Conservation (phyloP, 2,888 invertebrate genomes). For the Theretra japonica region DNA sequence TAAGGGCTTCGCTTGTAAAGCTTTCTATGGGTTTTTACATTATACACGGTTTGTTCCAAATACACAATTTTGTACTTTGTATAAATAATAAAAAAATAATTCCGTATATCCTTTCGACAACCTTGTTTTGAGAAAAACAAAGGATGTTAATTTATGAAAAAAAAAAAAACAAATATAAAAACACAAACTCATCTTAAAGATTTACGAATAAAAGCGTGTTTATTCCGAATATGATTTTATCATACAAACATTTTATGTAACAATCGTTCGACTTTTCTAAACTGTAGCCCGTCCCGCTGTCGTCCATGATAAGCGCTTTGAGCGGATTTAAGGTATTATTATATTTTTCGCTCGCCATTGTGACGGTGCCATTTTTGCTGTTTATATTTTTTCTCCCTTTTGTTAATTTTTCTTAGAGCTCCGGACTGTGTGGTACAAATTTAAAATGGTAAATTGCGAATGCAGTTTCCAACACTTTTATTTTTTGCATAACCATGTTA, state of each 20-base stretch:
- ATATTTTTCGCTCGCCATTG: conserved; percentile 34
- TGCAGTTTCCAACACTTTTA: conserved; percentile 31
- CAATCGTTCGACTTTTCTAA: conserved; percentile 4
- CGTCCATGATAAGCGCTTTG: conserved; percentile 30
- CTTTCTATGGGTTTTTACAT: too few species aligned
- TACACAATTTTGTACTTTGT: too few species aligned
- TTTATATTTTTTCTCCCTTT: conserved; percentile 31
- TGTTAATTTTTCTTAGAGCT: conserved; percentile 35
- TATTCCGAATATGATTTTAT: too few species aligned
- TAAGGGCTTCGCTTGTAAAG: too few species aligned
- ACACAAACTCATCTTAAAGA: too few species aligned
- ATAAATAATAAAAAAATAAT: too few species aligned
- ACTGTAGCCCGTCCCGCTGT: neutral
- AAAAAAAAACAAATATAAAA: too few species aligned
- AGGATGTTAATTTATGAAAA: too few species aligned
- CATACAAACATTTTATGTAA: neutral
- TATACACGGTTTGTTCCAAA: too few species aligned
- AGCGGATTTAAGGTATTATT: conserved; percentile 37
- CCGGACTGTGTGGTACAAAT: conserved; percentile 30
- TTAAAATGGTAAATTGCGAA: conserved; percentile 35
- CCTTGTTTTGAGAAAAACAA: too few species aligned
- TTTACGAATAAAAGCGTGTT: too few species aligned
- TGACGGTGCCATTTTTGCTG: conserved; percentile 31
- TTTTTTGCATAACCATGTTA: conserved; percentile 27
- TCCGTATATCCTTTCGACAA: too few species aligned